Percentiles rank a stretch among this genome's conserved stretches.
Evolutionary conservation across 2,797 vertebrate genomes (phyloP).

Genomic region (Lycodopsis pacificus): DNA sequence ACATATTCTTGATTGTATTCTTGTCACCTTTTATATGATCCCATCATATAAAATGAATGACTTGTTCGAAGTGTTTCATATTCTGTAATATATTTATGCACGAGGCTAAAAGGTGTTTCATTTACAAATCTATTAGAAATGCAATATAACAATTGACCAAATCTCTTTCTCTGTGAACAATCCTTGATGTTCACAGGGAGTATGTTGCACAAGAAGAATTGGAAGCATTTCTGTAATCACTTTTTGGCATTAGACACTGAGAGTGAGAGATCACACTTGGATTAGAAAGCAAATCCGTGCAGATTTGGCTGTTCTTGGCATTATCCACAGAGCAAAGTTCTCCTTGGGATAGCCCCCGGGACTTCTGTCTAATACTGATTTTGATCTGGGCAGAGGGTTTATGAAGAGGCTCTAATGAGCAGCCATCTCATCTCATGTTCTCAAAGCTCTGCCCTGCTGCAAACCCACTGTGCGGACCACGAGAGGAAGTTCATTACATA

Average conservation of each 20-base stretch:
- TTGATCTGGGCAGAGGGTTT: conserved; percentile 64
- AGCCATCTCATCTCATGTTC: conserved; percentile 40
- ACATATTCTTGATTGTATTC: neutral
- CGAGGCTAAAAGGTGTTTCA: neutral
- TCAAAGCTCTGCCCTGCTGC: conserved; percentile 34
- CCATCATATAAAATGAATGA: neutral
- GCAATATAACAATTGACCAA: neutral
- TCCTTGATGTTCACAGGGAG: conserved; percentile 15
- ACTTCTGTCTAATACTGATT: conserved; percentile 68
- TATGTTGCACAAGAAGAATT: conserved; percentile 32
- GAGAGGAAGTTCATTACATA: conserved; percentile 40
- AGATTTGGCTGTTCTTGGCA: conserved; percentile 68
- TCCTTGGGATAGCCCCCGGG: conserved; percentile 56
- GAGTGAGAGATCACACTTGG: conserved; percentile 61
- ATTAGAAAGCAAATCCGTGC: conserved; percentile 75
- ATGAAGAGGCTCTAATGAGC: conserved; percentile 66
- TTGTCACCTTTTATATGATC: neutral
- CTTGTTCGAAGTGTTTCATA: neutral
- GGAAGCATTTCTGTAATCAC: conserved; percentile 52
- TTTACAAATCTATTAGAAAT: neutral
- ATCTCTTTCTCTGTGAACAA: neutral
- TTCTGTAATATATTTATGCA: neutral
- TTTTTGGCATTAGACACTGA: conserved; percentile 49
- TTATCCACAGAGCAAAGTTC: conserved; percentile 58
- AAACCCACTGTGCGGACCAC: conserved; percentile 28